These are phyloP conservation scores for Mormyrus hasselquistii DNA, from an alignment of 2,797 vertebrate species.

Conservation along the genomic window DNA sequence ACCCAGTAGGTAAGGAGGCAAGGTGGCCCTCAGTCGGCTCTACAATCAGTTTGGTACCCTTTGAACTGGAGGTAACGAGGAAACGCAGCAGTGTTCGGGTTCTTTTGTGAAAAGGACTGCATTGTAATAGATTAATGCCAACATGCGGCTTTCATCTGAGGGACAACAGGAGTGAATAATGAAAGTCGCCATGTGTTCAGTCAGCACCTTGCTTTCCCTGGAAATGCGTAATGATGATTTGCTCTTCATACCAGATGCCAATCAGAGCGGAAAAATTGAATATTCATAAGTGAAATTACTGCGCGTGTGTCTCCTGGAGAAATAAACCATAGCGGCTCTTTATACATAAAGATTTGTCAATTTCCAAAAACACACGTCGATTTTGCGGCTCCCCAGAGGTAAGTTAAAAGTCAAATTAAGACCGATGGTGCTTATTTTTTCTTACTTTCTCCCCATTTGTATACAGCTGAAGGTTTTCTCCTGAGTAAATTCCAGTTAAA, in stretches of 20 bases:
- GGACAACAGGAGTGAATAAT: neutral
- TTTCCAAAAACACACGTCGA: neutral
- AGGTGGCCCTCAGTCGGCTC: neutral
- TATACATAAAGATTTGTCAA: neutral
- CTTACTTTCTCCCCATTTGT: neutral
- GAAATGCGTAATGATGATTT: neutral
- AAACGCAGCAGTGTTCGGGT: neutral
- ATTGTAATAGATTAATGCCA: neutral
- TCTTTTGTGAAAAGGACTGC: neutral
- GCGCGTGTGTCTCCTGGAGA: neutral
- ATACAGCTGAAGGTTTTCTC: neutral
- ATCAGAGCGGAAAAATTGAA: constrained; percentile 1
- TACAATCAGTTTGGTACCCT: neutral
- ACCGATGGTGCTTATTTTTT: neutral
- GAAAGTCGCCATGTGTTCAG: neutral
- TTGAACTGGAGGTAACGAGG: neutral
- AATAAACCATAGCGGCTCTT: neutral
- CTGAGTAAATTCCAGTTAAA: neutral
- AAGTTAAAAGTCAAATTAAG: neutral
- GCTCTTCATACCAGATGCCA: constrained; percentile 2
- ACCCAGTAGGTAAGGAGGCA: neutral
- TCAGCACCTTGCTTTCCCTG: neutral
- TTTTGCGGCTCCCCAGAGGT: neutral
- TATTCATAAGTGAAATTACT: constrained; percentile 2
- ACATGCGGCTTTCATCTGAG: neutral